Conservation (phyloP, 2,888 invertebrate species). For the Odontomyia ornata region DNA sequence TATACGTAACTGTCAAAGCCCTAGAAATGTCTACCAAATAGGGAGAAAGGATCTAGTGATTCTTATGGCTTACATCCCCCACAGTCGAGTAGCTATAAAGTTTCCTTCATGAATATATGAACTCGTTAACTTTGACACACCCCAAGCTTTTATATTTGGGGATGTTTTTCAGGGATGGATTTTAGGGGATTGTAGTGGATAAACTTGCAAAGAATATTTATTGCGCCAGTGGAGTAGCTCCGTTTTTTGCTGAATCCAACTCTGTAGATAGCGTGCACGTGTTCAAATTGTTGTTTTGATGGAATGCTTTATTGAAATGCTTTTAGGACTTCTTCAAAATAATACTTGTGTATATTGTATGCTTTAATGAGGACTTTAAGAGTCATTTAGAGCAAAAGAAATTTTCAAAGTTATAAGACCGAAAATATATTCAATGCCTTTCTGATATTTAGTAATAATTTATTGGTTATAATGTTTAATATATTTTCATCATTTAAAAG, state of each 20-base stretch:
- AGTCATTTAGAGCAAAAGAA: no score
- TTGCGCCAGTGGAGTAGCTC: not conserved
- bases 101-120: slow-evolving; percentile 59
- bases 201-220: no score
- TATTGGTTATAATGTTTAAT: no score
- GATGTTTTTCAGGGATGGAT: slow-evolving; percentile 47
- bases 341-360: not conserved
- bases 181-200: no score
- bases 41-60: slow-evolving; percentile 22
- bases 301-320: slow-evolving; percentile 39
- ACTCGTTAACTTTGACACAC: slow-evolving; percentile 61
- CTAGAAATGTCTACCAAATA: slow-evolving; percentile 26
- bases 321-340: not conserved
- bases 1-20: slow-evolving; percentile 34
- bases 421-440: no score
- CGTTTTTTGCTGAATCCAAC: not conserved
- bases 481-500: no score
- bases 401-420: no score
- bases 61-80: not conserved
- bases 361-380: slow-evolving; percentile 25
- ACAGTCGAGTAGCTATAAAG: not conserved
- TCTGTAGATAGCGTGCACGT: slow-evolving; percentile 39
- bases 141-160: slow-evolving; percentile 58
- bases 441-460: no score
- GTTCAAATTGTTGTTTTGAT: slow-evolving; percentile 29